These are phyloP conservation scores for Amia ocellicauda DNA, from an alignment of 2,113 vertebrate genomes.

Conservation along the genomic window DNA sequence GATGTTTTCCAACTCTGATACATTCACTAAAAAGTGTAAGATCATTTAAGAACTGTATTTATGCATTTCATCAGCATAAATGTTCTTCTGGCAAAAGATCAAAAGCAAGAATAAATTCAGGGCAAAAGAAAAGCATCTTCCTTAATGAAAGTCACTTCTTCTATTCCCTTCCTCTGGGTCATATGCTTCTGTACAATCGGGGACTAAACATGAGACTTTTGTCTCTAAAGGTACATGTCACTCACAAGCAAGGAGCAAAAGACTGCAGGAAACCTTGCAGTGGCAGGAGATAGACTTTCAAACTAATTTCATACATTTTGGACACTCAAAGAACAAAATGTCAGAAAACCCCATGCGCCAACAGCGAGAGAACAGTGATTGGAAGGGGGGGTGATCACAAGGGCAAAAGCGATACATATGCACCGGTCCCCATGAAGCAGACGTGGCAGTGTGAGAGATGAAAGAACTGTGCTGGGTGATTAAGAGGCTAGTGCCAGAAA, in stretches of 20 bases:
- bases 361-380: no score
- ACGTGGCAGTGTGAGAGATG: no score
- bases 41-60: constrained; percentile 77
- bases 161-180: constrained; percentile 72
- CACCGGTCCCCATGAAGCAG: no score
- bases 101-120: constrained; percentile 72
- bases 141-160: constrained; percentile 78
- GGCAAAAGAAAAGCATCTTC: constrained; percentile 54
- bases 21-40: constrained; percentile 58
- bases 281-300: background rate
- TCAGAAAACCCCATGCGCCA: no score
- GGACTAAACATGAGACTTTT: constrained; percentile 55
- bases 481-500: no score
- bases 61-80: constrained; percentile 80
- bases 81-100: constrained; percentile 77
- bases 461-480: no score
- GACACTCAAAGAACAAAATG: no score
- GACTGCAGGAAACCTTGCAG: constrained; percentile 47
- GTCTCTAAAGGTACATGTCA: constrained; percentile 50
- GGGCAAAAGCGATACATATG: no score
- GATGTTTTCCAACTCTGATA: constrained; percentile 68
- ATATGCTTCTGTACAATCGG: constrained; percentile 66
- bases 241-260: constrained; percentile 35
- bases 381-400: no score
- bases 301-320: no score